Evolutionary conservation across 2,888 invertebrate species (phyloP).

Genomic region (Tiliacea citrago): DNA sequence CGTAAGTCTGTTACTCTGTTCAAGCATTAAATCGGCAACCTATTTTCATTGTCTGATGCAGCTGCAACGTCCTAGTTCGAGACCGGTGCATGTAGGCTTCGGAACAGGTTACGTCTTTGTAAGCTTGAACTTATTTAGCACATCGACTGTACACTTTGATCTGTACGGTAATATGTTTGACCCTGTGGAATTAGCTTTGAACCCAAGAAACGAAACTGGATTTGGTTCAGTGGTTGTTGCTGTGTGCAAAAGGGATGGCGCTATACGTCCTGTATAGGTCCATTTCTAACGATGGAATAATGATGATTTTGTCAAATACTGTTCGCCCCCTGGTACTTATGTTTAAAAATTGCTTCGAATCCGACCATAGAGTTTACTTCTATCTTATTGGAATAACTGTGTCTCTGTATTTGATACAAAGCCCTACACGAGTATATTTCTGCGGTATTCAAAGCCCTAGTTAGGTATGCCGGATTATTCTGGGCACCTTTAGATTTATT

Average conservation of each 20-base stretch:
- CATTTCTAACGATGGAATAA: not conserved
- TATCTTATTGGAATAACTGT: not conserved
- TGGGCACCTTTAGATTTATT: not conserved
- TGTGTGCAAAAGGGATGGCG: not conserved
- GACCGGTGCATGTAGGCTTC: slow-evolving; percentile 50
- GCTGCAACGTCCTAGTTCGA: slow-evolving; percentile 52
- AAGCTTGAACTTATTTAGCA: slow-evolving; percentile 43
- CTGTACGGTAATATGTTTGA: not conserved
- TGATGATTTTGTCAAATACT: not conserved
- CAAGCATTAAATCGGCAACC: slow-evolving; percentile 44
- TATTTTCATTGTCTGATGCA: slow-evolving; percentile 57
- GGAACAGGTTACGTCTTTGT: slow-evolving; percentile 56
- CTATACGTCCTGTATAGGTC: not conserved
- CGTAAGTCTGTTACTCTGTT: not conserved
- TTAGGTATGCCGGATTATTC: not conserved
- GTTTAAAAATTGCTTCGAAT: too few relatives aligned
- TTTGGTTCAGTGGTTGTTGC: not conserved
- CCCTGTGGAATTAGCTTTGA: slow-evolving; percentile 7
- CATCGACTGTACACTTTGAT: slow-evolving; percentile 16
- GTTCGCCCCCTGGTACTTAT: not conserved
- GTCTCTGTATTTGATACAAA: not conserved
- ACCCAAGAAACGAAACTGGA: not conserved
- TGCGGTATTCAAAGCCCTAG: not conserved
- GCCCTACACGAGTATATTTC: not conserved
- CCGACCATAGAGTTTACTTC: not conserved